These are phyloP conservation scores for Pogona vitticeps DNA, from an alignment of 2,113 vertebrate species.

Conservation along the genomic window DNA sequence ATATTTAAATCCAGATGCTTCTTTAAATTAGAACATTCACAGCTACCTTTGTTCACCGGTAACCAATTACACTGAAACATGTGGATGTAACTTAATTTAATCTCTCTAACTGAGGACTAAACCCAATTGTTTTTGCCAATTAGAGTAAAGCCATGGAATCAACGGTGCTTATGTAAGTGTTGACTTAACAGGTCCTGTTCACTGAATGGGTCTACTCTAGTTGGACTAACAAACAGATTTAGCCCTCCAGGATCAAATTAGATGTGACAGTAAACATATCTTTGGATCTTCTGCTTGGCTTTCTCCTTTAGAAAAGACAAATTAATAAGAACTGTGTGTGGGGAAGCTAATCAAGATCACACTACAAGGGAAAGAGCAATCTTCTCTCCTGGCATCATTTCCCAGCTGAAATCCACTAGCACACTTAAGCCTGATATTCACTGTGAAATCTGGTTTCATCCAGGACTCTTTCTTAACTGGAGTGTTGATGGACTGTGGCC, in stretches of 20 bases:
- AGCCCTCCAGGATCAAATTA: neutral
- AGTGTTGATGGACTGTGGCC: neutral
- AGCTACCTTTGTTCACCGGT: neutral
- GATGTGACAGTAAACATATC: neutral
- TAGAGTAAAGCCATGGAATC: too few relatives aligned
- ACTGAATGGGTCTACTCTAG: too few relatives aligned
- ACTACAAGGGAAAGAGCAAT: neutral
- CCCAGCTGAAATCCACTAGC: neutral
- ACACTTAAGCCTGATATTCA: neutral
- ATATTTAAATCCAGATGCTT: neutral
- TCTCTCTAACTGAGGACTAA: neutral
- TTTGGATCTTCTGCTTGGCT: neutral
- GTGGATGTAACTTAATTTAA: neutral
- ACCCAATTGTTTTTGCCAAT: too few relatives aligned
- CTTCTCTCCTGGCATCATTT: neutral
- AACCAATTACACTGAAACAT: neutral
- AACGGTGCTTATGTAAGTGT: too few relatives aligned
- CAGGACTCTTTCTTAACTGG: neutral
- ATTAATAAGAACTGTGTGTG: neutral
- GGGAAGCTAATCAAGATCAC: neutral
- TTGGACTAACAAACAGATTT: too few relatives aligned
- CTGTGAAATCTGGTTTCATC: neutral
- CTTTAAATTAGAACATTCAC: neutral
- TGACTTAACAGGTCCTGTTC: too few relatives aligned
- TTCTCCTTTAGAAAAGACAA: neutral